Base-by-base conservation (phyloP, 2,113 vertebrate species). In the Protobothrops flavoviridis region DNA sequence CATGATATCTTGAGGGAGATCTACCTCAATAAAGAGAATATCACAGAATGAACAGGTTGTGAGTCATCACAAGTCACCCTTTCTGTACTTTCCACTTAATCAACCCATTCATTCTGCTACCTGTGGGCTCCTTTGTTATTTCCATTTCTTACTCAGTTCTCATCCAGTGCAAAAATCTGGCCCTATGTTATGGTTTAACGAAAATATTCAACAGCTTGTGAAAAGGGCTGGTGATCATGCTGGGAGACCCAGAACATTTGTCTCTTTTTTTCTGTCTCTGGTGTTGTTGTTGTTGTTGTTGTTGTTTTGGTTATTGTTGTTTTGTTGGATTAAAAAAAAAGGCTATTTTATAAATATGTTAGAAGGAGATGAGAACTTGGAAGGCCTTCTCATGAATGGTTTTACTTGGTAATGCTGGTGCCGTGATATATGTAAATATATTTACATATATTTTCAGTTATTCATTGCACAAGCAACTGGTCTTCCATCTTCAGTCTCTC, bases 31-130 rank as follows among this genome's bases (percentile, higher is more conserved):
- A 12, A 91, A 90, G 94, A 57, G 11, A 87, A 94, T 3, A 11
- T 6, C 1, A 43, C 24, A 90, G 92, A 74, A 52, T 13, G 81
- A 91, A 95, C 89, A 85, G 9, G 20, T 93, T 48, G 50, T 87
- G 88, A 92, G 74, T 92, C 93, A 92, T 90, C 57, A 74, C 33
- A 74, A 26, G 57, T 86, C 33, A 33, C 4, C 13, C 52, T 86
- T 56, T 90, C 52, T 90, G 88, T 92, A 87, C 88, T 93, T 95
- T 96, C 93, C 91, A 15, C 23, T 5, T 2, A 26, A 57, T 29
- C 91, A 59, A 48, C 39, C 20, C 55, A 29, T 89, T 93, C 53
- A 17, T 53, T 92, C 20, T 87, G 0, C 9, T 89, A 92, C 5
- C 53, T 64, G 39, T 86, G 56, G 39, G 55, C 64, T 93, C 93